Base-by-base conservation (phyloP, 2,888 invertebrate genomes). In the Metallyticus violacea region DNA sequence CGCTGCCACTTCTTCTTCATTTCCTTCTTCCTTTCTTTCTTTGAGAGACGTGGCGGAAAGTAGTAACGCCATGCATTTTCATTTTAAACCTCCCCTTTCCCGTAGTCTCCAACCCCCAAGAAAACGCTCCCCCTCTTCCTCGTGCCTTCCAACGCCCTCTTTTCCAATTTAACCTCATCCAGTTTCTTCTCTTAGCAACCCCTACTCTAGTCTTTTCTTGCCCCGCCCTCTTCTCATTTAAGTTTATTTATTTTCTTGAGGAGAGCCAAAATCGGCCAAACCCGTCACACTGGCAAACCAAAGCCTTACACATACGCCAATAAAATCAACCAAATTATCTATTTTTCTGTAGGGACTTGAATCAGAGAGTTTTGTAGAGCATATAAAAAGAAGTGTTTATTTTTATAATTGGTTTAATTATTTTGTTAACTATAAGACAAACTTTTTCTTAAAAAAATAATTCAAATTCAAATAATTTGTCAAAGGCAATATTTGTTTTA, bases 1-100 rank as follows among this genome's bases (percentile, higher is more conserved):
- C 40, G 15, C 87, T 25, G 77, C 87, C 28, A 85, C 87, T 87
- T 81, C 85, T 87, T 87, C 87, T 87, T 87, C 77, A 87, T 87
- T 85, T 85, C 79, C 77, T 85, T 77, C 29, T 82, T 78, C 28
- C 82, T 83, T 86, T 82, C 30, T 82, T 85, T 76, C 77, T 40
- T 40, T 28, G 29, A 25, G 26, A 83, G 83, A 83, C 30, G 83
- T 28, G 77, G 83, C 25, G 7, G 81, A 81, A 81, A 81, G 81
- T 81, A 40, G 83, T 77, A 77, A 25, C 77, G 40, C 40, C 77
- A 40, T 81, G 77, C 82, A 82, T 82, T 81, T 81, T 40, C 82
- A 78, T 78, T 82, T 30, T 77, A 81, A 82, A n/a, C 30, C 76
- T 27, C 62, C 62, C 26, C n/a, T 62, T 26, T 40, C 40, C 76